phyloP scores from a whole-genome alignment of 1,140 invertebrate species.

The Bombus pascuorum region DNA sequence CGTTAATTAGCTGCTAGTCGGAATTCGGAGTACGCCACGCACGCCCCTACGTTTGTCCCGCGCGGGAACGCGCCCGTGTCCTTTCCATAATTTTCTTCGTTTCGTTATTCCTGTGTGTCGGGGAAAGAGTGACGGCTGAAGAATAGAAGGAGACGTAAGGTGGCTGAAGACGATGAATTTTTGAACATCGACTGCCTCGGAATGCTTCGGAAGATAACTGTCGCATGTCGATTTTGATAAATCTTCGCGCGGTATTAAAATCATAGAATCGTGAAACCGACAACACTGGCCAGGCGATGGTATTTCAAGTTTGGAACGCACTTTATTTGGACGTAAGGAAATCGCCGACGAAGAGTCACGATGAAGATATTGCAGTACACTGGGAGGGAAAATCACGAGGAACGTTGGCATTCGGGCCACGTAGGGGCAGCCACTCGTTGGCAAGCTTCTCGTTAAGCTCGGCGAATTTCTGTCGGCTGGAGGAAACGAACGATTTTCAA shows the following conservation, averaged over 20 bases:
- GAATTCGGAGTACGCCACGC: conserved; percentile 50
- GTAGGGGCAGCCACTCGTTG: conserved; percentile 42
- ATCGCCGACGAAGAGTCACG: conserved; percentile 14
- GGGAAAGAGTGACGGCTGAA: neutral
- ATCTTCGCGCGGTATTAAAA: neutral
- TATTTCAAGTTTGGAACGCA: neutral
- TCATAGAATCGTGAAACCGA: no score
- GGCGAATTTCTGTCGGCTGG: conserved; percentile 25
- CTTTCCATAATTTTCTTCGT: neutral
- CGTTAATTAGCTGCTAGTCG: conserved; percentile 63
- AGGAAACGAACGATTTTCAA: conserved; percentile 39
- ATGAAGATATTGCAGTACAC: conserved; percentile 32
- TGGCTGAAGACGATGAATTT: no score
- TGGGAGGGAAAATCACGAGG: conserved; percentile 29
- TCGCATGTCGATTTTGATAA: no score
- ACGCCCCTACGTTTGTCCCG: conserved; percentile 20
- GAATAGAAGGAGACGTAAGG: neutral
- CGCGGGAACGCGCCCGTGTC: neutral
- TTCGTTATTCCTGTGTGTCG: neutral
- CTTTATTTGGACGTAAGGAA: neutral
- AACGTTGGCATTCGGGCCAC: conserved; percentile 31
- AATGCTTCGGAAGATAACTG: no score
- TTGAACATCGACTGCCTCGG: no score
- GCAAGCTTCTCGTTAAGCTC: conserved; percentile 47
- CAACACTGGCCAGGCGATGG: neutral